phyloP scores from a whole-genome alignment of 2,797 vertebrate species.

The Protonibea diacanthus region DNA sequence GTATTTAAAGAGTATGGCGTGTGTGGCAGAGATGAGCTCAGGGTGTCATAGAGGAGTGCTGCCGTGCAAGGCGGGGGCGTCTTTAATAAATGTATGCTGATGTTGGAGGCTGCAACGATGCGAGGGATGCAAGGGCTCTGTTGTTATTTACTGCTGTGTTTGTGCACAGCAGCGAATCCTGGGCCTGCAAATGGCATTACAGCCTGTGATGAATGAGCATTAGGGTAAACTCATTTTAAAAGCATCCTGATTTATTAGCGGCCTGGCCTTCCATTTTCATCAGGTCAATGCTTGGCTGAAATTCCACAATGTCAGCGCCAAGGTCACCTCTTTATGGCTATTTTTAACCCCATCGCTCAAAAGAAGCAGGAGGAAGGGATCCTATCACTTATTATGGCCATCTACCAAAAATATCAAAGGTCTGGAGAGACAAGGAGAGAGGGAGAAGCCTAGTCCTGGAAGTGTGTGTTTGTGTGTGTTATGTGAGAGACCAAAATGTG shows the following conservation, averaged over 20 bases:
- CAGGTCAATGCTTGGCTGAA: constrained; percentile 99
- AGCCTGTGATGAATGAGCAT: constrained; percentile 99
- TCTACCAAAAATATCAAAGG: constrained; percentile 73
- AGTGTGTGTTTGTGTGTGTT: constrained; percentile 64
- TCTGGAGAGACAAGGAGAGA: constrained; percentile 47
- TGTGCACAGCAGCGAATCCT: constrained; percentile 93
- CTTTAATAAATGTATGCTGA: constrained; percentile 98
- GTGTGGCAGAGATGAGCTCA: constrained; percentile 68
- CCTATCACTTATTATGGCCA: constrained; percentile 89
- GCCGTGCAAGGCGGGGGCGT: constrained; percentile 82
- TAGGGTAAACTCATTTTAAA: constrained; percentile 99
- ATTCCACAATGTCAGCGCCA: constrained; percentile 98
- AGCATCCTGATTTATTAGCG: constrained; percentile 99
- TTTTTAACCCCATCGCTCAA: constrained; percentile 80
- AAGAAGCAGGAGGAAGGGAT: constrained; percentile 70
- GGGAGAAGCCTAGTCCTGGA: constrained; percentile 31
- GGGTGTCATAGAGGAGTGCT: constrained; percentile 78
- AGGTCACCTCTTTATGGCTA: constrained; percentile 93
- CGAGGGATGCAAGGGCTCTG: constrained; percentile 89
- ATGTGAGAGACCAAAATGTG: constrained; percentile 91
- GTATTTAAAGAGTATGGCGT: constrained; percentile 5
- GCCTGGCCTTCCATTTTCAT: constrained; percentile 98
- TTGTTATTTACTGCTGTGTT: constrained; percentile 99
- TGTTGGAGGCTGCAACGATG: constrained; percentile 91
- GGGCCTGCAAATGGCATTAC: constrained; percentile 98